These are phyloP conservation scores for Helarctos malayanus DNA, from an alignment of 2,797 vertebrate species.

Conservation along the genomic window DNA sequence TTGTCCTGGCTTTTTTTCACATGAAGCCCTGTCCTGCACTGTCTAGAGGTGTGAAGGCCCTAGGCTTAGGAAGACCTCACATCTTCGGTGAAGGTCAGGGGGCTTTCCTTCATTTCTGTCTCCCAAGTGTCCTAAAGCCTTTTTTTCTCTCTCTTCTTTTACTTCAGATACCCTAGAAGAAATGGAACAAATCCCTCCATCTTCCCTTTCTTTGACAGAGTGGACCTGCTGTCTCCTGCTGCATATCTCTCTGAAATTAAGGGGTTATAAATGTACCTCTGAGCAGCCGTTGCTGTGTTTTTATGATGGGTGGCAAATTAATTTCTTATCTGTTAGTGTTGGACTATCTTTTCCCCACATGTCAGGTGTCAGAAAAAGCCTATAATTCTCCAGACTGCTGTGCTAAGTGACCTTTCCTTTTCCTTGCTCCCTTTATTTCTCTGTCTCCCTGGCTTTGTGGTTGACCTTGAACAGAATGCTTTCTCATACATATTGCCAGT, in stretches of 20 bases:
- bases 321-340: constrained; percentile 78
- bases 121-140: background rate
- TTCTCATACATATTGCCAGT: background rate
- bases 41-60: background rate
- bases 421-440: background rate
- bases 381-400: constrained; percentile 77
- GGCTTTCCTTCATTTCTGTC: background rate
- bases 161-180: constrained; percentile 5
- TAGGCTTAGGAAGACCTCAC: background rate
- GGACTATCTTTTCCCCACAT: constrained; percentile 78
- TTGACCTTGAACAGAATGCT: background rate
- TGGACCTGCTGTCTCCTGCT: background rate
- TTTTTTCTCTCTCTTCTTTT: constrained; percentile 5
- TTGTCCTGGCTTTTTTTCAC: background rate
- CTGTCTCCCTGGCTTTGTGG: background rate
- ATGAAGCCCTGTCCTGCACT: background rate
- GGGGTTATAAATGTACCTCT: constrained; percentile 81
- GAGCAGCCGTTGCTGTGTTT: constrained; percentile 75
- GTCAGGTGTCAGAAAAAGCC: constrained; percentile 78
- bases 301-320: constrained; percentile 86
- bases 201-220: constrained; percentile 48
- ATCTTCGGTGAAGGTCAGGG: background rate
- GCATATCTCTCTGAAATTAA: constrained; percentile 69
- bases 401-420: constrained; percentile 71
- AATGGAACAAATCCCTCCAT: background rate